A percentile compares a stretch with the other conserved stretches of the same genome.
phyloP scores from a whole-genome alignment of 92 coral and sea anemone species.

The Phenganax stokvisi region DNA sequence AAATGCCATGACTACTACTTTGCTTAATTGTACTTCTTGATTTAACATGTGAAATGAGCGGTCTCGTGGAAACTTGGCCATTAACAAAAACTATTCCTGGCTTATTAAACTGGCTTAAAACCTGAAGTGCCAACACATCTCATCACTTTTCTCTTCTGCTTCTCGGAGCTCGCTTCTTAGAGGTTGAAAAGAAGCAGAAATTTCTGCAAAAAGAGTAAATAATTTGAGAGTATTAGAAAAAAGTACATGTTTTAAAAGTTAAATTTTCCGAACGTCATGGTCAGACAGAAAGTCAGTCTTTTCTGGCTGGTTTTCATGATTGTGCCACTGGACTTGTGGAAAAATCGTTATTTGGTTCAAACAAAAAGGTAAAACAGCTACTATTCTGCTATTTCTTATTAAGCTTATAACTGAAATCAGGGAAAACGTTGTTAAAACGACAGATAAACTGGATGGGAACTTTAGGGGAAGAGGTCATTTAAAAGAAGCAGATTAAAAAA shows the following conservation, averaged over 20 bases:
- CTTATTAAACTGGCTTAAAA: conserved; percentile 4
- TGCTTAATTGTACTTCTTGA: background rate
- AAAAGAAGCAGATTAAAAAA: too few species aligned
- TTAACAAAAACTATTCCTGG: background rate
- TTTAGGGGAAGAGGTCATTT: too few species aligned
- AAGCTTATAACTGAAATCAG: background rate
- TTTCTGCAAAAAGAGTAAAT: background rate
- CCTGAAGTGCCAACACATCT: background rate
- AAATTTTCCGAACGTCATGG: conserved; percentile 3
- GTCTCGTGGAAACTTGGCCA: conserved; percentile 4
- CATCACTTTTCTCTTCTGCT: background rate
- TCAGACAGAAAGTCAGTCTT: conserved; percentile 10
- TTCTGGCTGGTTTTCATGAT: conserved; percentile 15
- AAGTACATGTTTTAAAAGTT: background rate
- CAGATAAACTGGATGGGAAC: too few species aligned
- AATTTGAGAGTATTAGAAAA: background rate
- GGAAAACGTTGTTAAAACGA: background rate
- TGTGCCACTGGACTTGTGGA: conserved; percentile 17
- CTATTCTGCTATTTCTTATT: background rate
- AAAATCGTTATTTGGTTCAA: background rate
- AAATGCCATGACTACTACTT: background rate
- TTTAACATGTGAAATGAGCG: background rate
- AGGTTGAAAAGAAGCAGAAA: background rate
- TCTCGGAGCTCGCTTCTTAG: background rate
- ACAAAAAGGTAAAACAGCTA: conserved; percentile 7